Conservation (phyloP, 2,113 vertebrate genomes). For the Girardinichthys multiradiatus region DNA sequence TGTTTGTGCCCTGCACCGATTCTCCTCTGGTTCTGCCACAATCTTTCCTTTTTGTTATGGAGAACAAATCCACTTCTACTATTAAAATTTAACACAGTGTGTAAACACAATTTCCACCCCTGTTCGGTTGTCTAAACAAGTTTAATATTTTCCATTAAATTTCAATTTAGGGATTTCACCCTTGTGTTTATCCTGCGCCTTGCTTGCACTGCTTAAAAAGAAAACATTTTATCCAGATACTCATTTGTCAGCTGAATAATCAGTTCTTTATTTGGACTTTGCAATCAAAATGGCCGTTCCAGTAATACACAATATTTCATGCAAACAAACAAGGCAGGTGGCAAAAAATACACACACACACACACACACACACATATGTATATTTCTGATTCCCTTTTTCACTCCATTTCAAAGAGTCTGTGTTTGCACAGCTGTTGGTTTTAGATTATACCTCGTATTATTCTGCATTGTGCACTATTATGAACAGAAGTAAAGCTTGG, state of each 20-base stretch:
- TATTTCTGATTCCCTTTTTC: not conserved
- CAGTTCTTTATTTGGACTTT: constrained; percentile 1
- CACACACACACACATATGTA: constrained; percentile 20
- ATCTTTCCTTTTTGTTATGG: constrained; percentile 30
- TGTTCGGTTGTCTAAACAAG: constrained; percentile 27
- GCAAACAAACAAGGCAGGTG: constrained; percentile 15
- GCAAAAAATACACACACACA: too few relatives aligned
- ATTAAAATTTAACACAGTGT: constrained; percentile 35
- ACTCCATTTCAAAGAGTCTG: not conserved
- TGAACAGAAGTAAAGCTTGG: not conserved
- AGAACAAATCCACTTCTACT: constrained; percentile 16
- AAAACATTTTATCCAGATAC: constrained; percentile 33
- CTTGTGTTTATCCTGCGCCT: constrained; percentile 19
- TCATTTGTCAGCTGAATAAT: constrained; percentile 53
- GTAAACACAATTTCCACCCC: constrained; percentile 29
- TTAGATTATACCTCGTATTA: not conserved
- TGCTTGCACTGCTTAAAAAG: constrained; percentile 19
- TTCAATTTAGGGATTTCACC: constrained; percentile 51
- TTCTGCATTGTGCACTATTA: not conserved
- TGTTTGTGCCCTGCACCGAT: not conserved
- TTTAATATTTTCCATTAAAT: constrained; percentile 42
- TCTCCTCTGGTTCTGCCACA: not conserved
- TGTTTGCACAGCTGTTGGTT: not conserved
- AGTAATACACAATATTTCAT: constrained; percentile 35
- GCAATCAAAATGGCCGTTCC: constrained; percentile 17